Percentiles rank a stretch among this genome's conserved stretches.
phyloP scores from a whole-genome alignment of 2,113 vertebrate genomes.

The Ctenomys sociabilis region DNA sequence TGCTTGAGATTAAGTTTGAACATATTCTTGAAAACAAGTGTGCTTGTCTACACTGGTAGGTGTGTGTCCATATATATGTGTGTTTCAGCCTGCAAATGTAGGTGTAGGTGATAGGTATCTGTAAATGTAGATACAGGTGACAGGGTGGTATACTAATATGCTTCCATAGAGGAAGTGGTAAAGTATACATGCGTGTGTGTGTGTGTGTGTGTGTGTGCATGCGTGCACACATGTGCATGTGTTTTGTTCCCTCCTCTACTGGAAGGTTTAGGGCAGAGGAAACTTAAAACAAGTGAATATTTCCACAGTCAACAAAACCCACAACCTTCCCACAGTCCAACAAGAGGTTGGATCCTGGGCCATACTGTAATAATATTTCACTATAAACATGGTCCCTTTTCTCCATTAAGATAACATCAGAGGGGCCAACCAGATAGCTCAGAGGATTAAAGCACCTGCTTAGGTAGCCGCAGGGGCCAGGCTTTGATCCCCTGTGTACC shows the following conservation, averaged over 20 bases:
- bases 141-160: neutral
- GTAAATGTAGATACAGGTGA: neutral
- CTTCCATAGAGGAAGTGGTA: neutral
- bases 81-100: neutral
- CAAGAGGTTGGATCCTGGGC: neutral
- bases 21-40: neutral
- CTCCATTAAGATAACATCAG: neutral
- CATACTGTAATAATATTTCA: neutral
- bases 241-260: neutral
- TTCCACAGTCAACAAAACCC: neutral
- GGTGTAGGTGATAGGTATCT: neutral
- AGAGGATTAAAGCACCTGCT: too few species aligned
- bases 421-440: too few species aligned
- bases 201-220: too few species aligned
- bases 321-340: neutral
- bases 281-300: neutral
- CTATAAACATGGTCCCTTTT: neutral
- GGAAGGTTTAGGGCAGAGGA: neutral
- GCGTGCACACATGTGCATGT: neutral
- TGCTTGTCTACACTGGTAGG: neutral
- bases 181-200: too few species aligned
- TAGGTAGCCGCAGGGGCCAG: too few species aligned
- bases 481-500: too few species aligned
- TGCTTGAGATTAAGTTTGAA: neutral
- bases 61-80: neutral